Evolutionary conservation across 1,140 invertebrate species (phyloP), one percentile per base, ranked within the genome.

Genomic region (Leptonema lineaticorne): DNA sequence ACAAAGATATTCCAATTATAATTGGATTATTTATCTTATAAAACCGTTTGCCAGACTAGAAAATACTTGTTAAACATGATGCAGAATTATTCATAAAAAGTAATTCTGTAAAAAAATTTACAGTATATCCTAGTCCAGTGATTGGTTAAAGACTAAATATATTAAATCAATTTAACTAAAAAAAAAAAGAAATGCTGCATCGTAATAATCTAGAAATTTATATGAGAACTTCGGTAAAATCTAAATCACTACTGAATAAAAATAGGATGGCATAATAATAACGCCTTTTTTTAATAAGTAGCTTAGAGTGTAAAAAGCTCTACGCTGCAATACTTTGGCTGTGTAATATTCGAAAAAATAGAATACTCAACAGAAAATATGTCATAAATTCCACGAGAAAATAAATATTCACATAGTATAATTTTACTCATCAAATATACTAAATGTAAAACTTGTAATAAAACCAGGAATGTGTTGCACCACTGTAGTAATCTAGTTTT

Each of bases 271-370:
- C 70, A 22, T 60, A 57, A 59, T 62, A 62, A n/a, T n/a, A n/a
- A n/a, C n/a, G n/a, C n/a, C n/a, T n/a, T 63, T 67, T 27, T 48
- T 71, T 71, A 37, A 71, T 71, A 57, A 27, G 50, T 63, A 64
- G 64, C 70, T 46, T 46, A 68, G 70, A 71, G 70, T 71, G 70
- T 71, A 71, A 65, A 71, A 68, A 68, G 70, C 70, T 71, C 70
- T 57, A 59, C 46, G 70, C 56, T 29, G 62, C 59, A 71, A 71
- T 68, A 71, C 70, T 71, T 71, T 71, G 70, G 70, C 66, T 64
- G 57, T 45, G 56, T 68, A 62, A 66, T 67, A 66, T 68, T 71
- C 63, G 28, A 62, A 68, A 59, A n/a, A 67, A 68, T 53, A 41
- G 48, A 68, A 68, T 68, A 68, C 62, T 53, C 50, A 24, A 53